Conservation (phyloP, 2,888 invertebrate species). For the Sphaeridia pumilis region DNA sequence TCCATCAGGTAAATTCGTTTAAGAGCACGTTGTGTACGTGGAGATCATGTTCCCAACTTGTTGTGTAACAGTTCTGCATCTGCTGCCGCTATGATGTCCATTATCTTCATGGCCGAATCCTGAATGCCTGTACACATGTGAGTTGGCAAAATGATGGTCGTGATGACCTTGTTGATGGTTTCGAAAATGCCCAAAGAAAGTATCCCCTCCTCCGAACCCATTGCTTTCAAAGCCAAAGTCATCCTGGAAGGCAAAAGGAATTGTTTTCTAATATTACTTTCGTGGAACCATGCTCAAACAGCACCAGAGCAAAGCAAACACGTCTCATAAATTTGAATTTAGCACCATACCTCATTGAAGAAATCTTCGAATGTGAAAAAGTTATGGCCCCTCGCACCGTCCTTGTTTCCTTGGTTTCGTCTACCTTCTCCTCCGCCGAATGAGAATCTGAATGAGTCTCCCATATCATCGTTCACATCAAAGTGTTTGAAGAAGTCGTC, state of each 20-base stretch:
- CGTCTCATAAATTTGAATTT: not conserved
- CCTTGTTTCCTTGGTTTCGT: slow-evolving; percentile 18
- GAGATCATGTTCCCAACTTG: slow-evolving; percentile 38
- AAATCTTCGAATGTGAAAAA: slow-evolving; percentile 35
- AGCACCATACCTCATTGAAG: slow-evolving; percentile 30
- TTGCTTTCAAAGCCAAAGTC: slow-evolving; percentile 37
- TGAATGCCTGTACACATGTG: slow-evolving; percentile 18
- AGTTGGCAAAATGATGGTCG: slow-evolving; percentile 14
- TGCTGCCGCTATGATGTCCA: slow-evolving; percentile 14
- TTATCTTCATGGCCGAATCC: slow-evolving; percentile 19
- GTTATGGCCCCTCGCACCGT: slow-evolving; percentile 16
- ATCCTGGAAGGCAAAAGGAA: slow-evolving; percentile 38
- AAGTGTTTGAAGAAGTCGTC: slow-evolving; percentile 41
- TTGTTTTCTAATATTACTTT: slow-evolving; percentile 19
- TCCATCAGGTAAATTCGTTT: slow-evolving; percentile 9
- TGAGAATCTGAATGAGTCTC: slow-evolving; percentile 27
- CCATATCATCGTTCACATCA: slow-evolving; percentile 34
- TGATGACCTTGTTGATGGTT: slow-evolving; percentile 22
- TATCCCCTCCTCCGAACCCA: slow-evolving; percentile 38
- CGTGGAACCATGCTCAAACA: not conserved
- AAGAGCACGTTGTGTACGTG: slow-evolving; percentile 40
- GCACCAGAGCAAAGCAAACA: not conserved
- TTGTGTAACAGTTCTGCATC: slow-evolving; percentile 39
- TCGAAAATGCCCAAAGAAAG: slow-evolving; percentile 38
- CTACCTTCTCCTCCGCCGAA: slow-evolving; percentile 27